Base-by-base conservation (phyloP, 2,888 invertebrate species). In the Mesorhabditis sp. region DNA sequence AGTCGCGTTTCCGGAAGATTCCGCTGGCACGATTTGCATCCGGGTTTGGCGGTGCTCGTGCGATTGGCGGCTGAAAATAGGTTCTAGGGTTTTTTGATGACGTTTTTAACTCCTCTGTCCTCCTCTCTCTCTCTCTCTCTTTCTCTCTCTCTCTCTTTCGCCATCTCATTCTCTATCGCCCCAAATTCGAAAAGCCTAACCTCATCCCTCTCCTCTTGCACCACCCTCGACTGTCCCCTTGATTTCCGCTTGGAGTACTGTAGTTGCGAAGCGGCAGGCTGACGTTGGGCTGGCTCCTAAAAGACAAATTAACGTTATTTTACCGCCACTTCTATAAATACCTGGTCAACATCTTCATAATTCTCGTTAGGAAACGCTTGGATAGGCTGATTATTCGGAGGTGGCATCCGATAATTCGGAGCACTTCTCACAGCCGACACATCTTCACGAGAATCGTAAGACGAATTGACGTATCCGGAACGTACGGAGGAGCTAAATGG, bases 191-290 rank as follows among this genome's bases (percentile, higher is more conserved):
- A 28, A 28, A 28, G 28, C 28, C 28, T 28, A 28, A 28, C 28
- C 28, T 28, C 28, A 28, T 28, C 28, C 28, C 28, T 28, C 28
- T 28, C 28, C 28, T 28, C 28, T 28, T 28, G 28, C 28, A 50
- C 58, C 58, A 13, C 58, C 58, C 7, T n/a, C 10, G 7, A 13
- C 2, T 50, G 58, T n/a, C 58, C 58, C 7, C 2, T n/a, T 2
- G 10, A 13, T 50, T 50, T 50, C 58, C 58, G 58, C 58, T 50
- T 50, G 7, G 58, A 50, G 58, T 50, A 50, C 58, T 50, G 58
- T 50, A 50, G 58, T n/a, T 50, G 58, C 2, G 58, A 13, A n/a
- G 58, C 58, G 7, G 58, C 10, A 10, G 7, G 58, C 58, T n/a
- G 58, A 50, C n/a, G 7, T 50, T 50, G 10, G 10, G 7, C 1